These are phyloP conservation scores for Danio albolineatus DNA, from an alignment of 2,797 vertebrate genomes.

Conservation along the genomic window DNA sequence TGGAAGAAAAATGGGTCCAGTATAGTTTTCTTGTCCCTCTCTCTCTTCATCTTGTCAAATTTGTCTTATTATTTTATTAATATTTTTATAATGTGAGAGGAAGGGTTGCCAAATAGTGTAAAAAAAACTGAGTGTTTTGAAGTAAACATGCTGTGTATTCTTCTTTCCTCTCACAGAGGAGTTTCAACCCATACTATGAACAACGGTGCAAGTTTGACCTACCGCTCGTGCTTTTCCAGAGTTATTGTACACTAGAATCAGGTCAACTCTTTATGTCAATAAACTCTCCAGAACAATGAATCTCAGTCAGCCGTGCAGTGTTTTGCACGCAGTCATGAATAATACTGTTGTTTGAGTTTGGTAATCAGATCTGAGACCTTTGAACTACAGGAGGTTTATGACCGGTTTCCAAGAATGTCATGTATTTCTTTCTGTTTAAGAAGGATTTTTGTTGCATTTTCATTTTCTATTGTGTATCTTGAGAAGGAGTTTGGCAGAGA, in stretches of 20 bases:
- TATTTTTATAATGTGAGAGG: no score
- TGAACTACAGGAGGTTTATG: background rate
- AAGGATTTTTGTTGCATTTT: background rate
- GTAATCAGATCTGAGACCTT: constrained; percentile 12
- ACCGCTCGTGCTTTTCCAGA: background rate
- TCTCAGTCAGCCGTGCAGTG: background rate
- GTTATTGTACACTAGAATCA: background rate
- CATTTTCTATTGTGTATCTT: background rate
- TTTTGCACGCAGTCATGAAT: background rate
- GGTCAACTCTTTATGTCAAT: background rate
- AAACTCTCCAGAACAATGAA: background rate
- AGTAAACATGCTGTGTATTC: background rate
- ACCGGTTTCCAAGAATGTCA: background rate
- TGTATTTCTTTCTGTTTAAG: background rate
- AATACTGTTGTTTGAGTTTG: constrained; percentile 1
- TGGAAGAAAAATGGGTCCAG: no score
- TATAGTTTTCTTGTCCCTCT: no score
- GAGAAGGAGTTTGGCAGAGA: background rate
- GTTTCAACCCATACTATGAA: background rate
- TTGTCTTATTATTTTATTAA: no score
- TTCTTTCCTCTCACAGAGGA: background rate
- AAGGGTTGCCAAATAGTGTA: no score
- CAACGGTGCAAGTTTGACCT: background rate
- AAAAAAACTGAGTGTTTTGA: background rate
- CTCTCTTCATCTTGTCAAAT: no score